phyloP scores from a whole-genome alignment of 53 echinoderm and acorn worm species.

The Arbacia lixula region DNA sequence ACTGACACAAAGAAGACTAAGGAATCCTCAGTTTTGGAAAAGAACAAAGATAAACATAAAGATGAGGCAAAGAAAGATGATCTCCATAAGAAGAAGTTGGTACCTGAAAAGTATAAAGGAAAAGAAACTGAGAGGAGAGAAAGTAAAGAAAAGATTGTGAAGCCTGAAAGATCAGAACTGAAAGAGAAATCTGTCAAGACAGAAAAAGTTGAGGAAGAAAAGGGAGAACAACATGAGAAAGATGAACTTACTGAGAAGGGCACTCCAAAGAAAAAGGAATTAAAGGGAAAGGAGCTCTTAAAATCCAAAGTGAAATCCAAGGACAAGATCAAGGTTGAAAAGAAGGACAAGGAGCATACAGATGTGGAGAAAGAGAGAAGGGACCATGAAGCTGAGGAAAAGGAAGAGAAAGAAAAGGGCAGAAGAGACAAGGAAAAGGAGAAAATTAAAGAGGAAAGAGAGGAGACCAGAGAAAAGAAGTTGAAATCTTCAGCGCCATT shows the following conservation, averaged over 20 bases:
- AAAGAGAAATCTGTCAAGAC: constrained; percentile 20
- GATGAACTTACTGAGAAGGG: constrained; percentile 24
- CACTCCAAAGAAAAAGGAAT: constrained; percentile 43
- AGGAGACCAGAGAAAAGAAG: constrained; percentile 46
- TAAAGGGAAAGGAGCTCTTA: constrained; percentile 12
- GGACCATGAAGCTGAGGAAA: constrained; percentile 5
- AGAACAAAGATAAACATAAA: constrained; percentile 54
- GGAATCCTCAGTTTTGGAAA: constrained; percentile 23
- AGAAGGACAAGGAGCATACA: constrained; percentile 54
- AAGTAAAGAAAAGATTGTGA: constrained; percentile 1
- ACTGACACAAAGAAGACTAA: constrained; percentile 50
- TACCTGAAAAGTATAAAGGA: constrained; percentile 24
- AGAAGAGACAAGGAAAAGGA: constrained; percentile 39
- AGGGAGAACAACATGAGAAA: constrained; percentile 41
- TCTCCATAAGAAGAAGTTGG: too few species aligned
- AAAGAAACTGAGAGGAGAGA: constrained; percentile 53
- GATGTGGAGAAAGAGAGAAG: constrained; percentile 38
- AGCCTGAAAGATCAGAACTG: constrained; percentile 5
- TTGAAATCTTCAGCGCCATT: background rate
- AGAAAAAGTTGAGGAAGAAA: constrained; percentile 61
- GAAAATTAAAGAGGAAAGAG: constrained; percentile 42
- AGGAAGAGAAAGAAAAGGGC: constrained; percentile 55
- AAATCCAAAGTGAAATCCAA: constrained; percentile 56
- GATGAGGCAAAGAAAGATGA: constrained; percentile 36
- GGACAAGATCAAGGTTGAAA: constrained; percentile 59